Conservation (phyloP, 1,140 invertebrate genomes). For the Heliconius hewitsoni region DNA sequence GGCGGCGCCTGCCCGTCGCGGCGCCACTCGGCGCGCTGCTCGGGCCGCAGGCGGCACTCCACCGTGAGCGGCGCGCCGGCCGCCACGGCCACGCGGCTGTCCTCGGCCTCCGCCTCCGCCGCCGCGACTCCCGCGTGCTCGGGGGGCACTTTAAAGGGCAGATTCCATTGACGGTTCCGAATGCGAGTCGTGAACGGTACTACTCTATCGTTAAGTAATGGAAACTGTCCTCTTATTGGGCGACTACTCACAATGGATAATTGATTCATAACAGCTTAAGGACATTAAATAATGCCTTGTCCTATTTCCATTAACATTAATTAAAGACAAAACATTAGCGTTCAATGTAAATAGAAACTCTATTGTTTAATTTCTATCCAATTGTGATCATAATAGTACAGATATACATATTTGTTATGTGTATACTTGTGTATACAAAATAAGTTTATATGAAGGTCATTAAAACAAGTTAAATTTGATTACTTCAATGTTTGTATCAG, state of each 20-base stretch:
- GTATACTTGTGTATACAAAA: too few relatives aligned
- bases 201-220: background rate
- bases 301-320: constrained; percentile 24
- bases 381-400: background rate
- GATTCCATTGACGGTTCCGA: constrained; percentile 3
- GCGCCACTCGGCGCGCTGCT: constrained; percentile 57
- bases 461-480: background rate
- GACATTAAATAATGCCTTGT: constrained; percentile 24
- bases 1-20: constrained; percentile 51
- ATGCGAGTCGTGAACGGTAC: background rate
- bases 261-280: constrained; percentile 16
- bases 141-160: constrained; percentile 7
- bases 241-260: constrained; percentile 11
- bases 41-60: constrained; percentile 57
- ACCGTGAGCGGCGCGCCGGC: constrained; percentile 53
- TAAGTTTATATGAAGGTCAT: too few relatives aligned
- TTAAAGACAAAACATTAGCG: constrained; percentile 18
- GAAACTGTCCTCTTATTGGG: background rate
- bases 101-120: constrained; percentile 34
- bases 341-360: background rate
- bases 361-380: background rate
- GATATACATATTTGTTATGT: too few relatives aligned
- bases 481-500: background rate
- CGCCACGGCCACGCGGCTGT: constrained; percentile 47
- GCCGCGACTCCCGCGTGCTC: constrained; percentile 24